Conservation (phyloP, 2,888 invertebrate species). For the Xestia rhomboidea region DNA sequence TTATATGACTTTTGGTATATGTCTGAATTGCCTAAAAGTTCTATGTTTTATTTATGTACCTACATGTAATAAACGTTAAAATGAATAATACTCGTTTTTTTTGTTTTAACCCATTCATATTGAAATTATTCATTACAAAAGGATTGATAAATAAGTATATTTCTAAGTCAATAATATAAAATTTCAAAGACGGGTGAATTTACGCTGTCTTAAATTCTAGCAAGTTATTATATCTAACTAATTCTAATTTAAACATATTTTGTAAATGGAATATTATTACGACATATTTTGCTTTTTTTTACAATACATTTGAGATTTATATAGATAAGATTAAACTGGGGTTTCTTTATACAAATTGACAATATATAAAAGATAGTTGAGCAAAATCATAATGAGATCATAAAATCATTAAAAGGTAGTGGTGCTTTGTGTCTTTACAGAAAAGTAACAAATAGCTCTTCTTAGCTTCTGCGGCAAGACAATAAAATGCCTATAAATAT, state of each 20-base stretch:
- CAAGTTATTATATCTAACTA: conserved; percentile 81
- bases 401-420: conserved; percentile 50
- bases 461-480: conserved; percentile 10
- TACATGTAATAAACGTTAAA: conserved; percentile 78
- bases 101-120: conserved; percentile 87
- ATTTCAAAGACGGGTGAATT: conserved; percentile 91
- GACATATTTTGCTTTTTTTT: conserved; percentile 62
- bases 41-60: conserved; percentile 69
- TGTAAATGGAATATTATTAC: conserved; percentile 89
- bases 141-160: conserved; percentile 91
- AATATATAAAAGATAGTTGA: conserved; percentile 68
- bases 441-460: conserved; percentile 21
- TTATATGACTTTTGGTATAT: conserved; percentile 44
- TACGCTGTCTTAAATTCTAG: conserved; percentile 87
- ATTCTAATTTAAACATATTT: conserved; percentile 85
- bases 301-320: conserved; percentile 52
- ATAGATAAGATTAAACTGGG: conserved; percentile 58
- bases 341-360: conserved; percentile 61
- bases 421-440: conserved; percentile 27
- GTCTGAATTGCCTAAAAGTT: conserved; percentile 68
- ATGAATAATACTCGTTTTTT: conserved; percentile 75
- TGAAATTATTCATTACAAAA: conserved; percentile 88
- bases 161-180: conserved; percentile 91
- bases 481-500: not conserved
- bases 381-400: conserved; percentile 79